Evolutionary conservation across 2,797 vertebrate genomes (phyloP).

Genomic region (Mus caroli): DNA sequence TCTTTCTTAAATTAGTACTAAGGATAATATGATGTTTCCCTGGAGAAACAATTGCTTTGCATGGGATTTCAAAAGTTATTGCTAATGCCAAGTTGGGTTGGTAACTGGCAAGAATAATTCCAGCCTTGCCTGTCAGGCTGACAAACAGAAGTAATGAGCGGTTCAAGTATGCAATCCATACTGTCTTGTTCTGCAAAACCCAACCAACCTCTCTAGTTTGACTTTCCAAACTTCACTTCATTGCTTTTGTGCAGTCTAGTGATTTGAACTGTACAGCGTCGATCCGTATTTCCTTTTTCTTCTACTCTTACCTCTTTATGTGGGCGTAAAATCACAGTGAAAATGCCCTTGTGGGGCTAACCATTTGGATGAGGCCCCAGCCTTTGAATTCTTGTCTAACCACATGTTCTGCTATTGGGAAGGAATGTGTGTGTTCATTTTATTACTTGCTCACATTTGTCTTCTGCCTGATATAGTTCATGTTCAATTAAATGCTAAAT

Average conservation of each 20-base stretch:
- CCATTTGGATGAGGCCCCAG: background rate
- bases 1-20: conserved; percentile 44
- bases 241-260: background rate
- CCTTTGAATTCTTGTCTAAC: background rate
- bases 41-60: background rate
- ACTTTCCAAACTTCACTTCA: background rate
- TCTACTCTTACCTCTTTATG: background rate
- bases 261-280: background rate
- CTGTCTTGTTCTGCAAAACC: background rate
- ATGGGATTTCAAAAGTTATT: conserved; percentile 50
- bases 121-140: background rate
- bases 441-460: conserved; percentile 56
- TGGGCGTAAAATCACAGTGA: background rate
- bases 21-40: background rate
- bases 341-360: background rate
- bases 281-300: background rate
- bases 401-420: conserved; percentile 37
- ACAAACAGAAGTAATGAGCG: conserved; percentile 56
- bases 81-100: background rate
- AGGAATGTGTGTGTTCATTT: conserved; percentile 38
- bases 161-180: background rate
- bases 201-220: background rate
- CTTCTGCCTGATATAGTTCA: background rate
- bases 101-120: background rate
- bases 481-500: conserved; percentile 36